phyloP scores from a whole-genome alignment of 2,113 vertebrate species.

The Crotalus horridus region DNA sequence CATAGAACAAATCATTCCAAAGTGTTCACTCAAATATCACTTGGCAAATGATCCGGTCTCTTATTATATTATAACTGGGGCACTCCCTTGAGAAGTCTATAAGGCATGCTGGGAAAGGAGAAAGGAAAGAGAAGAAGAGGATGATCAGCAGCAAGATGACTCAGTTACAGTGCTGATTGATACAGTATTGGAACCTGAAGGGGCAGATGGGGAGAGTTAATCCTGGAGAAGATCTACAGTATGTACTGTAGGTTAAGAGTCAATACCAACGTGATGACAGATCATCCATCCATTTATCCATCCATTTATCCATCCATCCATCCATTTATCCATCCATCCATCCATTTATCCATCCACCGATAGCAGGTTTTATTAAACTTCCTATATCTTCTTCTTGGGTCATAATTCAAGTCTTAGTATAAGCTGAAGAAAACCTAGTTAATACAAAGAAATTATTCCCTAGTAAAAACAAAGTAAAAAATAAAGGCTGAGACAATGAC shows the following conservation, averaged over 20 bases:
- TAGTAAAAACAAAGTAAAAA: not conserved
- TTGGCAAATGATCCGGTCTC: not conserved
- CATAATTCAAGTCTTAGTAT: not conserved
- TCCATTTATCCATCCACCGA: not conserved
- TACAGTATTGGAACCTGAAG: not conserved
- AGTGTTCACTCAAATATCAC: not conserved
- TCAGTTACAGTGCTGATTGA: not conserved
- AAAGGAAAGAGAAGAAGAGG: not conserved
- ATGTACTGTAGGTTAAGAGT: not conserved
- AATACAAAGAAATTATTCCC: not conserved
- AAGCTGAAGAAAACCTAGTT: not conserved
- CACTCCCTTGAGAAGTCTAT: not conserved
- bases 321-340: too few species aligned
- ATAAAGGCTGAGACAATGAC: not conserved
- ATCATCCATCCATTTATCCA: not conserved
- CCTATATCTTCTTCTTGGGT: not conserved
- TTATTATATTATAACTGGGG: not conserved
- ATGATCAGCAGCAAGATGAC: not conserved
- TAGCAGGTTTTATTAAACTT: not conserved
- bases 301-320: not conserved
- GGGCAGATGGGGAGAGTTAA: not conserved
- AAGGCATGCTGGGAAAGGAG: not conserved
- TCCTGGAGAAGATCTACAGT: not conserved
- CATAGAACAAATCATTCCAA: not conserved
- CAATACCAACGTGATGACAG: not conserved